Evolutionary conservation across 2,113 vertebrate genomes (phyloP).

Genomic region (Cygnus buccinator): DNA sequence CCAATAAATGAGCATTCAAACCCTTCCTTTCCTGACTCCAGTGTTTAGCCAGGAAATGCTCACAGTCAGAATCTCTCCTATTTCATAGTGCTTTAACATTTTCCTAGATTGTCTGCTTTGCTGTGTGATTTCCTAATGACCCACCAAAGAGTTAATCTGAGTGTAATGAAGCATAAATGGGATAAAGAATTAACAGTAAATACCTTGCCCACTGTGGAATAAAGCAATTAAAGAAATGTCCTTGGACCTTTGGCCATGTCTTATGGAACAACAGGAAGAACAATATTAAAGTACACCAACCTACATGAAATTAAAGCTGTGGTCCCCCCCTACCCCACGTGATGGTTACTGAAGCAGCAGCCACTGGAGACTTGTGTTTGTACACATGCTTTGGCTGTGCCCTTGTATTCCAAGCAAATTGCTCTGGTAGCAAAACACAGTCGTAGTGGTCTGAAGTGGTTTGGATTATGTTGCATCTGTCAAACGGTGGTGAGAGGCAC

Average conservation of each 20-base stretch:
- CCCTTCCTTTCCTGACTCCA: not conserved
- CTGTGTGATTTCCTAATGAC: not conserved
- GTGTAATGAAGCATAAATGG: not conserved
- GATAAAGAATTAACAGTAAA: not conserved
- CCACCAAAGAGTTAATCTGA: not conserved
- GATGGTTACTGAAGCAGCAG: not conserved
- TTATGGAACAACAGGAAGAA: not conserved
- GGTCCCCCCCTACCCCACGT: too few relatives aligned
- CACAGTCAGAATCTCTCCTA: not conserved
- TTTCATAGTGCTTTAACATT: not conserved
- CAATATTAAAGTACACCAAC: not conserved
- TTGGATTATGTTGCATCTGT: rapidly evolving
- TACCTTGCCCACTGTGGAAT: not conserved
- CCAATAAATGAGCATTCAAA: not conserved
- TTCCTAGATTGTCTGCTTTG: not conserved
- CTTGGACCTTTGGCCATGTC: not conserved
- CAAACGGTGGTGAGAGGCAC: not conserved
- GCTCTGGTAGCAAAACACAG: not conserved
- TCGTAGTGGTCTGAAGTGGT: not conserved
- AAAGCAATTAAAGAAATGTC: not conserved
- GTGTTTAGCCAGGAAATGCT: not conserved
- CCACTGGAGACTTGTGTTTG: not conserved
- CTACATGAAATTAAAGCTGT: not conserved
- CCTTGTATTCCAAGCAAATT: not conserved
- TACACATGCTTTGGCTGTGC: rapidly evolving